These are phyloP conservation scores for Drosophila arawakana DNA, from an alignment of 1,140 invertebrate species.

Conservation along the genomic window DNA sequence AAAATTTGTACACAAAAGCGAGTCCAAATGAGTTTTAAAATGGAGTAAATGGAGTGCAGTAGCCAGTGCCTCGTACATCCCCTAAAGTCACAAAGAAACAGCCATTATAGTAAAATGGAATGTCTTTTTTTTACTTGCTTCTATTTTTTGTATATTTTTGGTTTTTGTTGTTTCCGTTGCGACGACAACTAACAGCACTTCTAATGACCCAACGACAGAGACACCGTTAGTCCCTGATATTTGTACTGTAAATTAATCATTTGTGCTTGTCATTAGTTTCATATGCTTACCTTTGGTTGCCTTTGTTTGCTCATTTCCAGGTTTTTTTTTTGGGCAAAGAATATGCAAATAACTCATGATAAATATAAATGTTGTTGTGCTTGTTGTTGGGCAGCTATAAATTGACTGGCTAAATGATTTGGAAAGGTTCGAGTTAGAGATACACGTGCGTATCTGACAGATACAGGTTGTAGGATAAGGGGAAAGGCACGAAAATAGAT, in stretches of 20 bases:
- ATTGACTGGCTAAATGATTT: conserved; percentile 35
- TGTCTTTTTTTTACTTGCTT: neutral
- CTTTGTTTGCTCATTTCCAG: conserved; percentile 10
- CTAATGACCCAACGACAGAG: conserved; percentile 38
- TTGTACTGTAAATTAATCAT: conserved; percentile 50
- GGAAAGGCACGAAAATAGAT: neutral
- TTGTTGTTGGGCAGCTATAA: conserved; percentile 16
- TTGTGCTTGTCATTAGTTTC: conserved; percentile 46
- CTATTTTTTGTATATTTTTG: neutral
- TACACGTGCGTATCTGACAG: conserved; percentile 3
- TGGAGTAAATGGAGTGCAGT: conserved; percentile 68
- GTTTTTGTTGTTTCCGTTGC: conserved; percentile 23
- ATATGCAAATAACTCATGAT: conserved; percentile 41
- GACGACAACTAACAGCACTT: conserved; percentile 44
- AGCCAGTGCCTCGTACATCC: conserved; percentile 1
- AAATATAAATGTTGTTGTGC: conserved; percentile 4
- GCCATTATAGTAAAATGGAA: conserved; percentile 39
- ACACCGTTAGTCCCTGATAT: conserved; percentile 17
- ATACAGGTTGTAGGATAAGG: neutral
- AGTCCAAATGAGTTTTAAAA: conserved; percentile 72
- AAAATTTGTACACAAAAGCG: conserved; percentile 50
- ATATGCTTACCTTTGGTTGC: conserved; percentile 21
- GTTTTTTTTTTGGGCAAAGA: conserved; percentile 11
- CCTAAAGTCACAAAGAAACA: neutral
- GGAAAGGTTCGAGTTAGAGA: conserved; percentile 1